phyloP scores from a whole-genome alignment of 2,888 invertebrate species.

The Margaritifera margaritifera region DNA sequence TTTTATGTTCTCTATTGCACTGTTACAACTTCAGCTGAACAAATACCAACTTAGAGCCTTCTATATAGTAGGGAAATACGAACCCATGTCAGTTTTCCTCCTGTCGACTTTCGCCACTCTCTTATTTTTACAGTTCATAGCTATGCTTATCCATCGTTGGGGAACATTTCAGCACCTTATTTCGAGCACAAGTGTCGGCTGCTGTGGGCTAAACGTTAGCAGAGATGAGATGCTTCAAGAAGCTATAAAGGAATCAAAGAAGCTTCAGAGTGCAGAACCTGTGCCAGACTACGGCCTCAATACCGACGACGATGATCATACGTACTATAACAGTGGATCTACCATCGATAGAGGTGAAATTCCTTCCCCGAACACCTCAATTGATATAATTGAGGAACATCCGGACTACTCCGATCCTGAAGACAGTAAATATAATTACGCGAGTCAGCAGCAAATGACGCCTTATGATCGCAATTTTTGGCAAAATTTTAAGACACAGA shows the following conservation, averaged over 20 bases:
- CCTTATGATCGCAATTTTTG: no score
- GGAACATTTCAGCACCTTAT: constrained; percentile 96
- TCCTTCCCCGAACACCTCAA: no score
- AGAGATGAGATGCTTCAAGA: neutral
- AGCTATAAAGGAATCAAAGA: constrained; percentile 13
- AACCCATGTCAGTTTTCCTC: constrained; percentile 86
- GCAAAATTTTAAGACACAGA: no score
- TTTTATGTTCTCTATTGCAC: constrained; percentile 97
- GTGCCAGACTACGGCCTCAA: constrained; percentile 13
- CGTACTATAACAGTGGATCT: neutral
- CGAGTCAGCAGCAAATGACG: no score
- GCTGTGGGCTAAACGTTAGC: neutral
- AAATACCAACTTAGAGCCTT: constrained; percentile 79
- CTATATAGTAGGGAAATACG: constrained; percentile 58
- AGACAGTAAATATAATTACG: no score
- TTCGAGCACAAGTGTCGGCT: constrained; percentile 81
- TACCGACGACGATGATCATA: neutral
- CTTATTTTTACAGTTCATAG: constrained; percentile 94
- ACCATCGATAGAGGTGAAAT: neutral
- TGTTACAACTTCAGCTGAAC: constrained; percentile 93
- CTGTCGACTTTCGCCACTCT: constrained; percentile 97
- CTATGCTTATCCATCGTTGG: constrained; percentile 99
- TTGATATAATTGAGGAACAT: no score
- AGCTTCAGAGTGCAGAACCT: constrained; percentile 11
- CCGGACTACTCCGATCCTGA: no score